A percentile compares a stretch with the other conserved stretches of the same genome.
Evolutionary conservation across 2,888 invertebrate species (phyloP).

Genomic region (Ichneumoninae sp.): DNA sequence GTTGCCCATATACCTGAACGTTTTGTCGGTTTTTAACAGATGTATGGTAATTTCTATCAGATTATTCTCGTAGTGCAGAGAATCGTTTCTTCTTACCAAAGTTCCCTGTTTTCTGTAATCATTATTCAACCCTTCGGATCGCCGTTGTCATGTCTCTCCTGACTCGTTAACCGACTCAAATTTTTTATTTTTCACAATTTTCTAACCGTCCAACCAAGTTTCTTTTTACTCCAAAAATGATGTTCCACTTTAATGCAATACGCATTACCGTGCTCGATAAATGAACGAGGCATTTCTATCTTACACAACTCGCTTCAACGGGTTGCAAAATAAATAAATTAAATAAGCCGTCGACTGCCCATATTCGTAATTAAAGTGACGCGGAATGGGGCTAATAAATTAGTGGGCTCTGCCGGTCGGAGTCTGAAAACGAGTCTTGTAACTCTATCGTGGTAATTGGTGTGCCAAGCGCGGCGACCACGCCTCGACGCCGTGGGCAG

Average conservation of each 20-base stretch:
- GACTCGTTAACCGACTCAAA: too few species aligned
- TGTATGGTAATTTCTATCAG: too few species aligned
- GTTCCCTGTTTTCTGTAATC: too few species aligned
- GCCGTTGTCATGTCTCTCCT: too few species aligned
- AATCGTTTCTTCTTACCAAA: too few species aligned
- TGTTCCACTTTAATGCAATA: background rate
- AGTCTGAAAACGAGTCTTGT: constrained; percentile 80
- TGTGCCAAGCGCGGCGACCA: constrained; percentile 73
- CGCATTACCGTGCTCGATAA: background rate
- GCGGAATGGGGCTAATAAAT: constrained; percentile 82
- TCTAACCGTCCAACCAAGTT: background rate
- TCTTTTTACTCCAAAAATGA: background rate
- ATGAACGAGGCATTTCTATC: background rate
- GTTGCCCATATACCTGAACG: too few species aligned
- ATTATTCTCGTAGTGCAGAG: too few species aligned
- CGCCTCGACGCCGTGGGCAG: constrained; percentile 77
- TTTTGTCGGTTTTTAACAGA: too few species aligned
- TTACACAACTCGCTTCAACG: background rate
- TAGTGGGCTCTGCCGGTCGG: constrained; percentile 70
- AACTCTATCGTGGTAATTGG: constrained; percentile 82
- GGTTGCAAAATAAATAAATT: constrained; percentile 68
- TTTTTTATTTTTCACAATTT: background rate
- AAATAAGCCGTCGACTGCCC: constrained; percentile 63
- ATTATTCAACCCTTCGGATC: too few species aligned
- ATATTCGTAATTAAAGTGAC: constrained; percentile 81